A percentile compares a stretch with the other conserved stretches of the same genome.
phyloP scores from a whole-genome alignment of 2,113 vertebrate genomes.

The Hyla sarda region DNA sequence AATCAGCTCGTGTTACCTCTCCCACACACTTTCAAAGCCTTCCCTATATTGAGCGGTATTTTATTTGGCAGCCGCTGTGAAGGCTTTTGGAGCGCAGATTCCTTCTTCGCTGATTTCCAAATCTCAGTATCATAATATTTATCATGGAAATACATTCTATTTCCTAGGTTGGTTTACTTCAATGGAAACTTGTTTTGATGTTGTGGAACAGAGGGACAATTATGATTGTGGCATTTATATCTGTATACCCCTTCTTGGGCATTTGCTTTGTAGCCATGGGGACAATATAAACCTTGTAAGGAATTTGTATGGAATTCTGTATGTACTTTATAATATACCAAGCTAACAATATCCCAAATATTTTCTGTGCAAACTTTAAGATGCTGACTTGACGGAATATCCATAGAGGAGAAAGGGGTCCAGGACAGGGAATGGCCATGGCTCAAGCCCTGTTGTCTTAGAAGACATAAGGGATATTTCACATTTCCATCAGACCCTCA shows the following conservation, averaged over 20 bases:
- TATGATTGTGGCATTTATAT: not conserved
- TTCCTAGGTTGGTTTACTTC: slow-evolving; percentile 32
- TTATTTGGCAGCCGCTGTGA: slow-evolving; percentile 47
- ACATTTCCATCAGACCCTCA: no score
- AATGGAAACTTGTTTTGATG: not conserved
- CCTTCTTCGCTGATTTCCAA: slow-evolving; percentile 50
- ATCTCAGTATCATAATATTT: slow-evolving; percentile 53
- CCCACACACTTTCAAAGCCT: slow-evolving; percentile 47
- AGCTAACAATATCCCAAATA: no score
- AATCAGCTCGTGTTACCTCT: slow-evolving; percentile 42
- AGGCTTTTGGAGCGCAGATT: not conserved
- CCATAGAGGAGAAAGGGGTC: no score
- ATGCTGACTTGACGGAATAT: no score
- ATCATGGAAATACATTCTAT: slow-evolving; percentile 39
- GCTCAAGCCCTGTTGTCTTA: no score
- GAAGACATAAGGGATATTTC: no score
- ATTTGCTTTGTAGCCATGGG: not conserved
- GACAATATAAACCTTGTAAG: not conserved
- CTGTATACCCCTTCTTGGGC: not conserved
- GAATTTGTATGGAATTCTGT: no score
- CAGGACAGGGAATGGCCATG: no score
- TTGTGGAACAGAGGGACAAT: not conserved
- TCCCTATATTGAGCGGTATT: slow-evolving; percentile 46
- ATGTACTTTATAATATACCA: no score
- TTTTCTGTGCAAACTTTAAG: no score